Evolutionary conservation across 2,888 invertebrate species (phyloP), one percentile per base, ranked within the genome.

Genomic region (Drosophila neonasuta): DNA sequence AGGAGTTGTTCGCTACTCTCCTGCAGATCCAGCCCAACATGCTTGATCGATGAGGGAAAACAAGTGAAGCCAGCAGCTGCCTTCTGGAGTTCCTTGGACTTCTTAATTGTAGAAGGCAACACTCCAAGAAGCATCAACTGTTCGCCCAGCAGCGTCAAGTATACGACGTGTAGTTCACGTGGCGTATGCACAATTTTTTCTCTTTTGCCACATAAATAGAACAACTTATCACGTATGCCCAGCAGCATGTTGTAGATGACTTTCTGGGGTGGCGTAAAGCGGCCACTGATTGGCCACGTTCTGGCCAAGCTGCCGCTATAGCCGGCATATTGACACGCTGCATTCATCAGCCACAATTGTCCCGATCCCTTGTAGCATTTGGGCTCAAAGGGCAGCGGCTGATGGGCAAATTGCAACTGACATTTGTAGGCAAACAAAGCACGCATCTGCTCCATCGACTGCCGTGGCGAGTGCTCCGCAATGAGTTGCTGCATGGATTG

Each of bases 231-330:
- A 3, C 65, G 75, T 5, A 81, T 44, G 11, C 71, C 71, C 0
- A 81, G 6, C 2, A 78, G 55, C 24, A 67, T 63, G n/a, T 64
- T 72, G 32, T 77, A 83, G 2, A 80, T 49, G 32, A 74, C 44
- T 42, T 69, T 72, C 15, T 80, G 80, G 1, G 83, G 69, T 4
- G 76, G 59, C 3, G 65, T 68, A 5, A 77, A 80, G 1, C 60
- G 59, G 1, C 80, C 75, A 2, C n/a, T 6, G 29, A 61, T 58
- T 10, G 83, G 69, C 77, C 80, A 80, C 34, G 61, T 67, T 10
- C 80, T 68, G 24, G 74, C 59, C 20, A 80, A 20, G 13, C 59
- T 50, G n/a, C 80, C 75, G 7, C 59, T 64, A 44, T 80, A 82
- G 41, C 80, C 83, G 0, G 51, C 77, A 48, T 72, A 83, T 9